Evolutionary conservation across 2,888 invertebrate species (phyloP).

Genomic region (Melanotus villosus): DNA sequence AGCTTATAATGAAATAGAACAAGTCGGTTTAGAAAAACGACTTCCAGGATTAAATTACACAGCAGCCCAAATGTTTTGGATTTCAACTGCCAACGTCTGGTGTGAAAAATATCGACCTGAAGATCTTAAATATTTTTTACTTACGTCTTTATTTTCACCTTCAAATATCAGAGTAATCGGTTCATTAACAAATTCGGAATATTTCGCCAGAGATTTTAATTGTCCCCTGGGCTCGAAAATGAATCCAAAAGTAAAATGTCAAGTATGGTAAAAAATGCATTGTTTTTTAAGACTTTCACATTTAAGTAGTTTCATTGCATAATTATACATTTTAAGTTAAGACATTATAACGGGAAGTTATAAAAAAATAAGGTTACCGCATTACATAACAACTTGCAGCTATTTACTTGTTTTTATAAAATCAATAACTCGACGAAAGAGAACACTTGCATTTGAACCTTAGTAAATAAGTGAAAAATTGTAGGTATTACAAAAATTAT

Average conservation of each 20-base stretch:
- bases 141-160: slow-evolving; percentile 84
- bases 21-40: slow-evolving; percentile 23
- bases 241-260: slow-evolving; percentile 76
- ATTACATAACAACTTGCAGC: no score
- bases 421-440: no score
- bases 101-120: slow-evolving; percentile 84
- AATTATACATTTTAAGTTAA: no score
- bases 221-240: slow-evolving; percentile 74
- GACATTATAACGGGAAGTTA: no score
- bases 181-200: slow-evolving; percentile 74
- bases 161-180: slow-evolving; percentile 75
- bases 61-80: slow-evolving; percentile 80
- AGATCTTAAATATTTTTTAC: slow-evolving; percentile 80
- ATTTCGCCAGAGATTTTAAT: slow-evolving; percentile 75
- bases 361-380: no score
- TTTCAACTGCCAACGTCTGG: slow-evolving; percentile 90
- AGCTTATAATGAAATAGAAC: slow-evolving; percentile 71
- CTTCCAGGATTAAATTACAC: slow-evolving; percentile 49
- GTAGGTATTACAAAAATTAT: no score
- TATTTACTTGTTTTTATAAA: no score
- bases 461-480: no score
- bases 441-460: no score
- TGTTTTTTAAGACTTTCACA: no score
- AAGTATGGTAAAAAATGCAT: slow-evolving; percentile 73
- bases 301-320: no score